A percentile compares a stretch with the other conserved stretches of the same genome.
phyloP scores from a whole-genome alignment of 2,888 invertebrate genomes.

The Coecobrya sp. region DNA sequence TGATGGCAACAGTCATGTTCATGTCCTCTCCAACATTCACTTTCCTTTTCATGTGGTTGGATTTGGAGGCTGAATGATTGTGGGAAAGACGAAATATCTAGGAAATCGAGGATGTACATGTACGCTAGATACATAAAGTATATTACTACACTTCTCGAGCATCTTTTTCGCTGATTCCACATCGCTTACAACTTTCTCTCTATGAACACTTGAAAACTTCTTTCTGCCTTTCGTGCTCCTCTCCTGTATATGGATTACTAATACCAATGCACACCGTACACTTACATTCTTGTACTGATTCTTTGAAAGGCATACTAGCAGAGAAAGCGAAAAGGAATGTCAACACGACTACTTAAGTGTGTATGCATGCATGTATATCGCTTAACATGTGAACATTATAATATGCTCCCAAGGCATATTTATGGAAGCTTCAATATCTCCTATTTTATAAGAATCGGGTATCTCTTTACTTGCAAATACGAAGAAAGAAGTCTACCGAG shows the following conservation, averaged over 20 bases:
- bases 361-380: neutral
- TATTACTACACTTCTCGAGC: neutral
- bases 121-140: neutral
- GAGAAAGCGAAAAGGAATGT: neutral
- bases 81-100: constrained; percentile 37
- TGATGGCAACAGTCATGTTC: constrained; percentile 56
- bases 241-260: neutral
- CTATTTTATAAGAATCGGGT: neutral
- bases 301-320: neutral
- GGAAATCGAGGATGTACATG: constrained; percentile 3
- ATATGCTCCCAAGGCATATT: neutral
- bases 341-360: constrained; percentile 6
- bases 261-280: neutral
- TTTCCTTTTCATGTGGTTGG: constrained; percentile 25
- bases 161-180: neutral
- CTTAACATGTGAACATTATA: neutral
- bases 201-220: constrained; percentile 1
- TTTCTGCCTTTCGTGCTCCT: neutral
- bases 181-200: neutral
- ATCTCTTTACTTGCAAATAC: neutral
- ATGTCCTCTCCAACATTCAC: constrained; percentile 32
- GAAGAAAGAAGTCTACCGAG: neutral
- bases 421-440: neutral
- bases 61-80: constrained; percentile 44
- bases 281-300: neutral